Percentiles rank a stretch among this genome's conserved stretches.
These are phyloP conservation scores for Mycetomoellerius zeteki DNA, from an alignment of 1,140 invertebrate genomes.

Conservation along the genomic window DNA sequence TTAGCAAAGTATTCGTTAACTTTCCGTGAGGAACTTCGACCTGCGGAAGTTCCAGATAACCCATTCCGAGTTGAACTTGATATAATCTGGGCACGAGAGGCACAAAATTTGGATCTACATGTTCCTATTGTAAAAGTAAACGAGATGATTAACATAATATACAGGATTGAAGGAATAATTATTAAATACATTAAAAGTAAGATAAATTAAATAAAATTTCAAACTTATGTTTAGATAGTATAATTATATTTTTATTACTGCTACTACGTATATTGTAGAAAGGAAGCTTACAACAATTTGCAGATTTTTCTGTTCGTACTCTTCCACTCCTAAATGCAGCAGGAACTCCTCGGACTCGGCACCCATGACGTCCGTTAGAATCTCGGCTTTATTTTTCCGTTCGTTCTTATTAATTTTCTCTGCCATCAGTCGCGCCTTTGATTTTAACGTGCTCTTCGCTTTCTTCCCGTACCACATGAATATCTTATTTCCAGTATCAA, in stretches of 20 bases:
- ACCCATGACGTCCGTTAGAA: constrained; percentile 94
- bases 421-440: constrained; percentile 97
- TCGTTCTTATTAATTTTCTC: constrained; percentile 99
- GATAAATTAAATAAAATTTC: constrained; percentile 21
- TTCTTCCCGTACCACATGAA: constrained; percentile 97
- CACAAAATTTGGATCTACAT: constrained; percentile 93
- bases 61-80: constrained; percentile 98
- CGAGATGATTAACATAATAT: neutral
- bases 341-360: constrained; percentile 96
- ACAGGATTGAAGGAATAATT: constrained; percentile 25
- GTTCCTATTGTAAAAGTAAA: constrained; percentile 88
- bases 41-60: constrained; percentile 99
- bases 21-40: constrained; percentile 94
- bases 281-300: constrained; percentile 69
- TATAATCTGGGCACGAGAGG: constrained; percentile 95
- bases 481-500: constrained; percentile 95
- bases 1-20: constrained; percentile 92
- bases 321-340: constrained; percentile 89
- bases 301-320: constrained; percentile 81
- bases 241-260: constrained; percentile 18
- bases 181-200: constrained; percentile 18
- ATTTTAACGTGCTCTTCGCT: constrained; percentile 97
- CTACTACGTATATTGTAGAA: neutral
- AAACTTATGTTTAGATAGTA: constrained; percentile 23
- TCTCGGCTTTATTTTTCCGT: constrained; percentile 97